Evolutionary conservation across 2,797 vertebrate genomes (phyloP).

Genomic region (Glyptemys insculpta): DNA sequence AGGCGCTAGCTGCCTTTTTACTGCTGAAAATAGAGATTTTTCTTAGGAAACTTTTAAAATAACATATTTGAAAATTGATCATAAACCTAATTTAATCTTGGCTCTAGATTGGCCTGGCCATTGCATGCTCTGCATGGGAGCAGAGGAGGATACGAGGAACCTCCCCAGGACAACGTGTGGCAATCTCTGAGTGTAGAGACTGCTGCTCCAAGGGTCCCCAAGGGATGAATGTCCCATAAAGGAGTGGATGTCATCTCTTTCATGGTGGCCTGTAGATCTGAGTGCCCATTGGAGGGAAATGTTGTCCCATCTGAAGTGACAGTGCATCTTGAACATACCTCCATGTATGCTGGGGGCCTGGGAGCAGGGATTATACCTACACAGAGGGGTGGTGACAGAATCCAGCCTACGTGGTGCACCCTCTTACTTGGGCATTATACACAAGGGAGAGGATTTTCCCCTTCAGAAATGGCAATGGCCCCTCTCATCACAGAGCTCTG

Average conservation of each 20-base stretch:
- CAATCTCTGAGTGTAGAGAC: no score
- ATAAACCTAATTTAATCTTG: background rate
- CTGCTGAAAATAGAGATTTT: background rate
- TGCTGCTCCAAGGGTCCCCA: no score
- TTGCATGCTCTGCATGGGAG: background rate
- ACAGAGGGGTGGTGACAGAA: no score
- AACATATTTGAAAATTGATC: background rate
- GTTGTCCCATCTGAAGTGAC: background rate
- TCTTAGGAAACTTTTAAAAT: background rate
- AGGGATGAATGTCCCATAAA: no score
- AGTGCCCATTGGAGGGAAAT: background rate
- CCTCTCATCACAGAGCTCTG: background rate
- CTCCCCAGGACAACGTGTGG: no score
- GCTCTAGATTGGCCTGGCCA: background rate
- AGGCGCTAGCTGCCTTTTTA: background rate
- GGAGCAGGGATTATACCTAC: no score
- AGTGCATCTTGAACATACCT: background rate
- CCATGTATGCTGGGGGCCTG: no score
- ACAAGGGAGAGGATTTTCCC: background rate
- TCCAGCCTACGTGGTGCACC: no score
- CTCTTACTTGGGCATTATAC: background rate
- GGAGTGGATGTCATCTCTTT: background rate
- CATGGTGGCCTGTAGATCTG: background rate
- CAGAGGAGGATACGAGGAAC: background rate
- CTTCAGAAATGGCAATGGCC: background rate